Percentiles rank a stretch among this genome's conserved stretches.
Evolutionary conservation across 2,888 invertebrate genomes (phyloP).

Genomic region (Tanaodytes sp.): DNA sequence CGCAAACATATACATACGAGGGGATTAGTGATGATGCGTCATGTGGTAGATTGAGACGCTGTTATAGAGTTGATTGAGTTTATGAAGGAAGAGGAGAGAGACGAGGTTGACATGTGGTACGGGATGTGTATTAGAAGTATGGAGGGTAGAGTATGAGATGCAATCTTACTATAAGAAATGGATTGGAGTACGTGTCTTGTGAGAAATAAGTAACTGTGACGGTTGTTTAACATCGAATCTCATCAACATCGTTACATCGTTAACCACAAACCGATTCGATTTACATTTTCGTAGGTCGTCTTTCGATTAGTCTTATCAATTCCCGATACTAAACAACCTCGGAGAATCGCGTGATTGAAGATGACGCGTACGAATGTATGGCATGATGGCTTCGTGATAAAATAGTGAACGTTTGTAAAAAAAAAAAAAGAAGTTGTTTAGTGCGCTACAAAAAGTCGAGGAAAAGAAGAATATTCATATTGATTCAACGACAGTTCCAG

Average conservation of each 20-base stretch:
- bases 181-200: constrained; percentile 67
- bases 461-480: constrained; percentile 21
- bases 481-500: no score
- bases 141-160: no score
- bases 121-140: no score
- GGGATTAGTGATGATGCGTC: no score
- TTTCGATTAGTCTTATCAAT: not conserved
- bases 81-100: no score
- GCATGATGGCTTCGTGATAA: constrained; percentile 45
- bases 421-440: no score
- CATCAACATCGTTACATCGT: constrained; percentile 9
- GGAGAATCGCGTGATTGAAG: constrained; percentile 23
- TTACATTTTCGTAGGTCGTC: not conserved
- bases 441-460: constrained; percentile 29
- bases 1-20: no score
- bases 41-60: no score
- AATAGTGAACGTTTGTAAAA: constrained; percentile 40
- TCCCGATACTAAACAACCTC: constrained; percentile 56
- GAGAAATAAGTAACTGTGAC: constrained; percentile 55
- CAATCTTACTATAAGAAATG: constrained; percentile 73
- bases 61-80: no score
- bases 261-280: no score
- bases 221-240: constrained; percentile 59
- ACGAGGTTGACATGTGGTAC: not conserved
- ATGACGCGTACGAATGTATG: constrained; percentile 44